These are phyloP conservation scores for Acronicta aceris DNA, from an alignment of 2,888 invertebrate genomes.

Conservation along the genomic window DNA sequence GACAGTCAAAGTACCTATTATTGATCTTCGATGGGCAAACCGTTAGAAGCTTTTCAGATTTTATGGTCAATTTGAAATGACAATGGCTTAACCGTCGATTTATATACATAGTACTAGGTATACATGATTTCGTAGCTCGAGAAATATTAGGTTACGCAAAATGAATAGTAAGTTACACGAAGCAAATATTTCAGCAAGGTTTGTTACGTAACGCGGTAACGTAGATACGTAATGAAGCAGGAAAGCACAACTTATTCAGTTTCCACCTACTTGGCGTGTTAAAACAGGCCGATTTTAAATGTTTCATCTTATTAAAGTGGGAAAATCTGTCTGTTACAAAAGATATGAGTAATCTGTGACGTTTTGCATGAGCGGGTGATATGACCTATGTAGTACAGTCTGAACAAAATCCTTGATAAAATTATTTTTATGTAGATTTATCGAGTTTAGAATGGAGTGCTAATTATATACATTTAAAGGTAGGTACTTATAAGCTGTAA, in stretches of 20 bases:
- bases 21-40: no score
- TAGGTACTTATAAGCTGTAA: slow-evolving; percentile 67
- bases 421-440: slow-evolving; percentile 59
- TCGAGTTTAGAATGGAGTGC: slow-evolving; percentile 60
- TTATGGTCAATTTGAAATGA: background rate
- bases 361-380: slow-evolving; percentile 14
- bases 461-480: slow-evolving; percentile 68
- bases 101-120: background rate
- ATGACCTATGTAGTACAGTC: slow-evolving; percentile 32
- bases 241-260: slow-evolving; percentile 46
- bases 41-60: no score
- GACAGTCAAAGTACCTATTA: no score
- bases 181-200: slow-evolving; percentile 6
- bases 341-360: slow-evolving; percentile 11
- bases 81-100: background rate
- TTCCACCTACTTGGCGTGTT: slow-evolving; percentile 35
- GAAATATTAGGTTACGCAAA: slow-evolving; percentile 1
- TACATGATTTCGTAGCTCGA: background rate
- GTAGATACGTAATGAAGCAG: slow-evolving; percentile 28
- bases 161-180: background rate
- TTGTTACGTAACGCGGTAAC: slow-evolving; percentile 10
- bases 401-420: slow-evolving; percentile 55
- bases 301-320: no score
- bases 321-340: background rate
- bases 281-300: slow-evolving; percentile 7